Base-by-base conservation (phyloP, 2,888 invertebrate genomes). In the Melieria omissa region DNA sequence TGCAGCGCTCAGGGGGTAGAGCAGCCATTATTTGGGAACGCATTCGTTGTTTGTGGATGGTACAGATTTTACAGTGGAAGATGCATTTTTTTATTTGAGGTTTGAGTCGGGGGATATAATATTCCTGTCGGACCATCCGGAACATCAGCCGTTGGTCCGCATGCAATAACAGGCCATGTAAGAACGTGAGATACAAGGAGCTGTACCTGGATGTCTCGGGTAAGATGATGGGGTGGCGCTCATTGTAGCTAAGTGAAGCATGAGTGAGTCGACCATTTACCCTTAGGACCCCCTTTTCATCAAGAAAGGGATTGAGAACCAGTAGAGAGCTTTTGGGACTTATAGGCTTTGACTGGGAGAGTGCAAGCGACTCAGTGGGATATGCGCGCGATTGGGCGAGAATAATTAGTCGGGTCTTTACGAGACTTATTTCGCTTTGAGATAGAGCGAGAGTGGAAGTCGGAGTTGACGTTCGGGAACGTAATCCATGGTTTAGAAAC, bases 231-330 rank as follows among this genome's bases (percentile, higher is more conserved):
- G 74, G 72, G 12, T 66, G 63, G 0, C 60, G 52, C 57, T 73
- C 74, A 16, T 63, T 63, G 44, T 49, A 71, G 0, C 61, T 12
- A 0, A 73, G 46, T 0, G 45, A 57, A 0, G 71, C 46, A 60
- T 73, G 55, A 3, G 65, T 42, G 6, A 76, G 64, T 6, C 73
- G 16, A 5, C 74, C 71, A 9, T 72, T 71, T 2, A 58, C 49
- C 45, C 68, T 46, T n/a, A 73, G 52, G 8, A 74, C 6, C 2
- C 47, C 46, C 1, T 71, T 12, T 0, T 12, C 1, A 12, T 73
- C 73, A 1, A 73, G 55, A 12, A 57, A 49, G 8, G 73, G 72
- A 16, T 74, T 76, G 7, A 74, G 49, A 0, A 72, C 9, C 8
- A 64, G 47, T 0, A 68, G 45, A 1, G 54, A 52, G 49, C 66